phyloP scores from a whole-genome alignment of 2,888 invertebrate species.

The Hedychridium roseum region DNA sequence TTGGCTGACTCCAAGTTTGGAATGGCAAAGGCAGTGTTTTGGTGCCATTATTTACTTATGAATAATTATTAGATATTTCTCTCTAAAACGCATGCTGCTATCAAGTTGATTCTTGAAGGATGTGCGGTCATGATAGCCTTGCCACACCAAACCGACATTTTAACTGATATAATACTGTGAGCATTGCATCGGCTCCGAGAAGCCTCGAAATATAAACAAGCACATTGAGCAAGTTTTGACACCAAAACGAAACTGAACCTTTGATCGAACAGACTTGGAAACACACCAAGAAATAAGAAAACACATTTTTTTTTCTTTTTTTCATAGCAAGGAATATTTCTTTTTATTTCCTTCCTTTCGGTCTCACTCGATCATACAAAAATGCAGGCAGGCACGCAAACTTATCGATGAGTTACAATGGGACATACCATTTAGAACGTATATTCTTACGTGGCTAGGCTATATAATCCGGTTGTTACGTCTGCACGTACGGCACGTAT shows the following conservation, averaged over 20 bases:
- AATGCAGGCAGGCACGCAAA: slow-evolving; percentile 53
- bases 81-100: slow-evolving; percentile 1
- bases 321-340: slow-evolving; percentile 61
- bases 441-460: no score
- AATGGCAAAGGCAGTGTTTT: slow-evolving; percentile 75
- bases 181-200: slow-evolving; percentile 1
- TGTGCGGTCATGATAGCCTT: slow-evolving; percentile 65
- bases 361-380: slow-evolving; percentile 60
- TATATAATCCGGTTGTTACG: no score
- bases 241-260: slow-evolving; percentile 71
- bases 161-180: slow-evolving; percentile 11
- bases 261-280: slow-evolving; percentile 64
- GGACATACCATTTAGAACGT: neutral
- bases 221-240: slow-evolving; percentile 66
- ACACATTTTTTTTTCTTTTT: slow-evolving; percentile 49
- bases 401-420: neutral
- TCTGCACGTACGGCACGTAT: no score
- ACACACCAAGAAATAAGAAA: slow-evolving; percentile 65
- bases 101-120: slow-evolving; percentile 15
- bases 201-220: slow-evolving; percentile 58
- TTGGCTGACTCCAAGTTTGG: slow-evolving; percentile 74
- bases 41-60: slow-evolving; percentile 68
- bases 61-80: slow-evolving; percentile 24
- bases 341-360: slow-evolving; percentile 47
- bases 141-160: slow-evolving; percentile 65